Base-by-base conservation (phyloP, 2,113 vertebrate species). In the Aramus guarauna region DNA sequence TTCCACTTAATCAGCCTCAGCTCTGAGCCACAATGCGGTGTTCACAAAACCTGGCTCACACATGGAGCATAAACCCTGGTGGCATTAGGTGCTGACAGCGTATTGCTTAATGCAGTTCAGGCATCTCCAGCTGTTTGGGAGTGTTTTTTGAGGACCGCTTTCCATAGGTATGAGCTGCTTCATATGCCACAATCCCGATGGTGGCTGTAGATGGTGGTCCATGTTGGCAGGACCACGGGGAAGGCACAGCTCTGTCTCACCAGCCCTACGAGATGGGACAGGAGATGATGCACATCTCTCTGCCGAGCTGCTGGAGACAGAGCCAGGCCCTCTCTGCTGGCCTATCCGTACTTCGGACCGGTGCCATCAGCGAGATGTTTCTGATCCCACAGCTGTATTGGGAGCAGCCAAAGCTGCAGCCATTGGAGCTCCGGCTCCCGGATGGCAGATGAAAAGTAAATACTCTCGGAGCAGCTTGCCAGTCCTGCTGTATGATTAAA, bases 361-460 rank as follows among this genome's bases (percentile, higher is more conserved):
- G 24, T 78, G 84, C 60, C 86, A 48, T 84, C 64, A 73, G 34
- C 0, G 7, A 55, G 79, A 92, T 92, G 50, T 95, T 92, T 94
- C 75, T 89, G 41, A 71, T 96, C 74, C 73, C 84, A 17, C 87
- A 93, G 64, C 69, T 6, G 1, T 56, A 87, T 43, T 0, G 0
- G 73, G 58, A 92, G 52, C 48, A 56, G 86, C 86, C 87, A 90
- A 94, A 92, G 81, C 84, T 94, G 90, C 77, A 92, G 89, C 66
- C 30, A 7, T 36, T 43, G 73, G 68, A 89, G 47, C 81, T 94
- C 60, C 3, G 17, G 79, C 83, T 95, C 63, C 58, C 1, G 1
- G 67, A 91, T 86, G 86, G 64, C 71, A 85, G 69, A 93, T 91
- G 87, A 72, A 92, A 91, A 95, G 84, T 75, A 92, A 96, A 96